phyloP scores from a whole-genome alignment of 1,140 invertebrate species.

The Danaus plexippus region DNA sequence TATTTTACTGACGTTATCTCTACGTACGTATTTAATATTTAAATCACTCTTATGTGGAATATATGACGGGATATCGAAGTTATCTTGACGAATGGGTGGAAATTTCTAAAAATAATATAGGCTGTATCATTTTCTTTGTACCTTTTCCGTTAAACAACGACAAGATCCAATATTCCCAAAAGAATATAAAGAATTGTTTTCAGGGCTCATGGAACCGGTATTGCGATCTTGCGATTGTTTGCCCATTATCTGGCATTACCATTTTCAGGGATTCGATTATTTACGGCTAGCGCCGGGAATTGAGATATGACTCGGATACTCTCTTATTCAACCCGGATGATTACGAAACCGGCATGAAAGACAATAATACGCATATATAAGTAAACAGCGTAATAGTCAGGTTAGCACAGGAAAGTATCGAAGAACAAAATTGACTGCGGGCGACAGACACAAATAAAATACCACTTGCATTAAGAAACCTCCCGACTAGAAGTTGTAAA shows the following conservation, averaged over 20 bases:
- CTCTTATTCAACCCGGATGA: too few relatives aligned
- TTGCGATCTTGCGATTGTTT: conserved; percentile 33
- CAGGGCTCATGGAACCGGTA: conserved; percentile 25
- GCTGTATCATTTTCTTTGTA: too few relatives aligned
- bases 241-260: conserved; percentile 23
- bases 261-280: conserved; percentile 14
- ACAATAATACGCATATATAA: too few relatives aligned
- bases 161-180: conserved; percentile 40
- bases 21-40: too few relatives aligned
- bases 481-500: conserved; percentile 11
- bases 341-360: too few relatives aligned
- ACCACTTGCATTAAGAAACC: conserved; percentile 20
- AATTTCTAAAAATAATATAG: too few relatives aligned
- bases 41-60: too few relatives aligned
- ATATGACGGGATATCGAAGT: too few relatives aligned
- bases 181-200: conserved; percentile 39
- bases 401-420: too few relatives aligned
- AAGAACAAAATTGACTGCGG: conserved; percentile 28
- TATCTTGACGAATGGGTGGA: too few relatives aligned
- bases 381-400: too few relatives aligned
- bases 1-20: too few relatives aligned
- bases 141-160: not conserved
- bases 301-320: conserved; percentile 5
- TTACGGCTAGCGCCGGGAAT: conserved; percentile 6
- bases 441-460: conserved; percentile 30